phyloP scores from a whole-genome alignment of 1,140 invertebrate species.

The Drosophila melanica region DNA sequence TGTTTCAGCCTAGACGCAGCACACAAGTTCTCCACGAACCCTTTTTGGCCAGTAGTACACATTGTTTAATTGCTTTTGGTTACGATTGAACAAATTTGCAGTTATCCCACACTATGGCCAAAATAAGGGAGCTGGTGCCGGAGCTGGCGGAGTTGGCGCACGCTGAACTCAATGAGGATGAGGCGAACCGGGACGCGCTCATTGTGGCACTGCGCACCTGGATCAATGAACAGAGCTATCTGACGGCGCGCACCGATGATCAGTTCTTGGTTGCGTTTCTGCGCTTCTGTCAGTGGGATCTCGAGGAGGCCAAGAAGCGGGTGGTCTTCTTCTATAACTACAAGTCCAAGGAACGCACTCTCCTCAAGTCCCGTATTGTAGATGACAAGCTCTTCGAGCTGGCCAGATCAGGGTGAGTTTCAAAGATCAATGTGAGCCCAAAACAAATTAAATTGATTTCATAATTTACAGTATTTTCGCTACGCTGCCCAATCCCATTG shows the following conservation, averaged over 20 bases:
- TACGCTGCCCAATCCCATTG: slow-evolving; percentile 83
- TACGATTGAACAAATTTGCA: slow-evolving; percentile 34
- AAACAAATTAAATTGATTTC: background rate
- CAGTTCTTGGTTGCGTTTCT: slow-evolving; percentile 87
- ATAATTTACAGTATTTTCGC: slow-evolving; percentile 62
- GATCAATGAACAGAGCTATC: slow-evolving; percentile 87
- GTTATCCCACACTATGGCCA: slow-evolving; percentile 65
- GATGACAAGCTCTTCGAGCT: slow-evolving; percentile 75
- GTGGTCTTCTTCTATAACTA: slow-evolving; percentile 85
- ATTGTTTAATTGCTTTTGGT: slow-evolving; percentile 8
- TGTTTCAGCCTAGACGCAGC: slow-evolving; percentile 44
- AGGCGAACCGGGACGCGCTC: slow-evolving; percentile 84
- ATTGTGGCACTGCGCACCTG: slow-evolving; percentile 86
- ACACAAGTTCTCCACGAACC: slow-evolving; percentile 32
- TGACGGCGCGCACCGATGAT: slow-evolving; percentile 85
- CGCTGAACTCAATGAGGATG: slow-evolving; percentile 86
- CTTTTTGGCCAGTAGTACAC: background rate
- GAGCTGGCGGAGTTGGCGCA: slow-evolving; percentile 85
- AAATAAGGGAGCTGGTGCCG: slow-evolving; percentile 84
- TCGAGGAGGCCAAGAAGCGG: slow-evolving; percentile 88
- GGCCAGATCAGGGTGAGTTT: slow-evolving; percentile 58
- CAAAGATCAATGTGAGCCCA: slow-evolving; percentile 4
- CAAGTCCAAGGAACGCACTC: slow-evolving; percentile 65
- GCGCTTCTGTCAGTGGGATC: slow-evolving; percentile 88
- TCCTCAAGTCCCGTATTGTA: slow-evolving; percentile 60